phyloP scores from a whole-genome alignment of 2,113 vertebrate species.

The Isurus oxyrinchus region DNA sequence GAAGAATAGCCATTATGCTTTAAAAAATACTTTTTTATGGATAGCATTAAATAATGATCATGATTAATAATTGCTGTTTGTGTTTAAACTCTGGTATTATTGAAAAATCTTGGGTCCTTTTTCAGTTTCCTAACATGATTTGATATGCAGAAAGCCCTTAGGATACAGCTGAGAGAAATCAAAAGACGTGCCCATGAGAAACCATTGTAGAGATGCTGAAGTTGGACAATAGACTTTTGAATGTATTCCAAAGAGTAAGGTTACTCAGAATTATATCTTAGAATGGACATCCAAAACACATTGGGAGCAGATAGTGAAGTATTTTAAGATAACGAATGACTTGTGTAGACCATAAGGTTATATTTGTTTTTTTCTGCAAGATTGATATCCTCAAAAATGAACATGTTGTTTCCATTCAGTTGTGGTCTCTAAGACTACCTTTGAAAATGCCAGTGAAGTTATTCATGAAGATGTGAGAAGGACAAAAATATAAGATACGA shows the following conservation, averaged over 20 bases:
- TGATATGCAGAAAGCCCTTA: not conserved
- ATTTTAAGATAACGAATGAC: not conserved
- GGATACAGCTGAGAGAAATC: not conserved
- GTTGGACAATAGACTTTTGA: not conserved
- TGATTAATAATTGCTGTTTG: not conserved
- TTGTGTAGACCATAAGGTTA: not conserved
- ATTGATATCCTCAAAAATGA: not conserved
- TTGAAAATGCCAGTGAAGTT: not conserved
- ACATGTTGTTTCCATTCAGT: not conserved
- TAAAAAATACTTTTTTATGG: not conserved
- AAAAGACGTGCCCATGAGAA: not conserved
- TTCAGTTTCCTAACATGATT: not conserved
- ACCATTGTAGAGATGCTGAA: not conserved
- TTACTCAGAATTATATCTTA: not conserved
- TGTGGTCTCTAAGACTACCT: not conserved
- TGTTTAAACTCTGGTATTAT: too few relatives aligned
- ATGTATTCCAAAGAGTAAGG: not conserved
- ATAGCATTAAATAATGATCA: not conserved
- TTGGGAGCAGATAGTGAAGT: not conserved
- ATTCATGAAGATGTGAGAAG: constrained; percentile 2
- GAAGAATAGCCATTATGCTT: not conserved
- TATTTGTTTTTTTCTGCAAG: not conserved
- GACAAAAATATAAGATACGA: not conserved
- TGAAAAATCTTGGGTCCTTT: not conserved
- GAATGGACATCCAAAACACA: not conserved